These are phyloP conservation scores for Drosophila prosaltans DNA, from an alignment of 1,140 invertebrate species.

Conservation along the genomic window DNA sequence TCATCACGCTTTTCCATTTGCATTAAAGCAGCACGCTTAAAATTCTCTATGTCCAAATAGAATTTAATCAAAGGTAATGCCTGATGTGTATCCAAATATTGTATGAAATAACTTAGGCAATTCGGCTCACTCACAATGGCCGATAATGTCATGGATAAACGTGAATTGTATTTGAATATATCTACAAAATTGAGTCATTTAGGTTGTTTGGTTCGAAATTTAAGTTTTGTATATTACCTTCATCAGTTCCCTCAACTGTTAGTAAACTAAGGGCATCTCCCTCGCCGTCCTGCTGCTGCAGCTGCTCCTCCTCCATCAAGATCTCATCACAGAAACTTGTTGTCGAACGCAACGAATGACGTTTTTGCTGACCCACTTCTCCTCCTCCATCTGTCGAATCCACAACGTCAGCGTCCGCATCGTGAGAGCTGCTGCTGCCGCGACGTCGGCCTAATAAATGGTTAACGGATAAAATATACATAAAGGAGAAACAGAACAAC, in stretches of 20 bases:
- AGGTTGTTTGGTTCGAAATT: neutral
- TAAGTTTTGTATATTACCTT: constrained; percentile 58
- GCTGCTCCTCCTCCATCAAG: constrained; percentile 61
- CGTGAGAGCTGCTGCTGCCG: constrained; percentile 56
- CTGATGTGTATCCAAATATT: constrained; percentile 88
- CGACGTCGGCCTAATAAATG: constrained; percentile 58
- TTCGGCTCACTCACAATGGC: constrained; percentile 88
- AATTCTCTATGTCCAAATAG: constrained; percentile 89
- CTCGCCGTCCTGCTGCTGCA: constrained; percentile 26
- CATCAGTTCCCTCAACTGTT: constrained; percentile 54
- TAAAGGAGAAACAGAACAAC: neutral
- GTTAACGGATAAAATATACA: constrained; percentile 30
- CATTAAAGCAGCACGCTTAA: constrained; percentile 78
- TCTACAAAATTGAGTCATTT: constrained; percentile 38
- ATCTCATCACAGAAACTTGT: constrained; percentile 82
- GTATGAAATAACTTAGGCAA: constrained; percentile 89
- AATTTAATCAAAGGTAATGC: constrained; percentile 86
- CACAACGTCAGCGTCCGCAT: constrained; percentile 44
- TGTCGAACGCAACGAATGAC: constrained; percentile 75
- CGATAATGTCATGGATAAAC: constrained; percentile 85
- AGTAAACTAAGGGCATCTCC: constrained; percentile 61
- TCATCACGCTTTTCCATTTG: constrained; percentile 19
- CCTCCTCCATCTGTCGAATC: constrained; percentile 57
- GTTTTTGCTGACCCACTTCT: constrained; percentile 59
- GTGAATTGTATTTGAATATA: constrained; percentile 73